Conservation (phyloP, 2,113 vertebrate species). For the Edolisoma coerulescens region DNA sequence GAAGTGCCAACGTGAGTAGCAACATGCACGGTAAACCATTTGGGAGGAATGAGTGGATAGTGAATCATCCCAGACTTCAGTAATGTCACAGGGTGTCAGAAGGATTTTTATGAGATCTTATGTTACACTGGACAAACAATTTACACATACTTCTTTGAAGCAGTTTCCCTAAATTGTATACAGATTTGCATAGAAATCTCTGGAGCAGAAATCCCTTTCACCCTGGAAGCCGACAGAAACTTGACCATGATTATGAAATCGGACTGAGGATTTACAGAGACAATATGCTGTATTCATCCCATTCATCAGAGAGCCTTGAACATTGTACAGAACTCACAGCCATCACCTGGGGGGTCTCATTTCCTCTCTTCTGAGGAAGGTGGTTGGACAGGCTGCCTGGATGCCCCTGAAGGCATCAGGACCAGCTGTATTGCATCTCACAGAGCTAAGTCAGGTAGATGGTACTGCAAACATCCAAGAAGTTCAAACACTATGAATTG, state of each 20-base stretch:
- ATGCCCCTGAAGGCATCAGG: neutral
- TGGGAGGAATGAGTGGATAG: neutral
- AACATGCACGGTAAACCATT: accelerated
- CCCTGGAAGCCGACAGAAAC: neutral
- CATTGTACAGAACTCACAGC: neutral
- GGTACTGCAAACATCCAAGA: neutral
- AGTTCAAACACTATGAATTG: neutral
- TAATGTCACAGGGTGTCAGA: neutral
- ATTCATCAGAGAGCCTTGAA: neutral
- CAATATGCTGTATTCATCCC: neutral
- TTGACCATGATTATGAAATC: neutral
- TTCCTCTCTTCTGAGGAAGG: neutral
- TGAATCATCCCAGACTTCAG: neutral
- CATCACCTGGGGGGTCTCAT: neutral
- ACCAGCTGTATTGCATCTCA: neutral
- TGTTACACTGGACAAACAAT: neutral
- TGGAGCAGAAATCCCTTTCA: neutral
- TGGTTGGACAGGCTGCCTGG: neutral
- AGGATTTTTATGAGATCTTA: neutral
- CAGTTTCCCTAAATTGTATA: neutral
- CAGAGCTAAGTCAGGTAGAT: neutral
- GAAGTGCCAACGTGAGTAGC: neutral
- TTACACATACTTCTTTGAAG: neutral
- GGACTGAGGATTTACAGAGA: neutral
- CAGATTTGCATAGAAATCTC: neutral